These are phyloP conservation scores for Bovichtus variegatus DNA, from an alignment of 2,797 vertebrate species.

Conservation along the genomic window DNA sequence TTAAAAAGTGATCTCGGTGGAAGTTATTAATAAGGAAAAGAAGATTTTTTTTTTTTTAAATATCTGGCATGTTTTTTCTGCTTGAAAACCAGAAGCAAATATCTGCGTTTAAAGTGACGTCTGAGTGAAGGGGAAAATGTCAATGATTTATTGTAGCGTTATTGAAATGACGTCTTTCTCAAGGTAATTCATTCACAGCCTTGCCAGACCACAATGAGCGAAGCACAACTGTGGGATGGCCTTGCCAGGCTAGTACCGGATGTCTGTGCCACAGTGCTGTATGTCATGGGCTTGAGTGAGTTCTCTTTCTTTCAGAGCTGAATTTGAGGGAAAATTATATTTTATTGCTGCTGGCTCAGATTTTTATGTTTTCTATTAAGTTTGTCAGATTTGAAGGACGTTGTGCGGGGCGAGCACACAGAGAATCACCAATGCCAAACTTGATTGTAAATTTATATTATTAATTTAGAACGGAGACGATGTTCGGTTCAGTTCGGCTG, in stretches of 20 bases:
- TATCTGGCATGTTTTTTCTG: neutral
- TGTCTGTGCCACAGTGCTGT: slow-evolving; percentile 1
- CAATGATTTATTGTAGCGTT: slow-evolving; percentile 28
- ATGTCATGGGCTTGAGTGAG: slow-evolving; percentile 24
- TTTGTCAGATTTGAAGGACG: slow-evolving; percentile 28
- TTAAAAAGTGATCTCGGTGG: neutral
- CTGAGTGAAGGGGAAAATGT: slow-evolving; percentile 19
- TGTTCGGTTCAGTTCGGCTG: neutral
- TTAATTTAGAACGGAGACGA: slow-evolving; percentile 30
- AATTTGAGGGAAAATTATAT: slow-evolving; percentile 35
- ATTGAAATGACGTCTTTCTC: slow-evolving; percentile 11
- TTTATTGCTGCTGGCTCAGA: slow-evolving; percentile 26
- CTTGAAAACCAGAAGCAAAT: neutral
- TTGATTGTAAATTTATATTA: slow-evolving; percentile 35
- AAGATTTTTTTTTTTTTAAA: too few relatives aligned
- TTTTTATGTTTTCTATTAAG: slow-evolving; percentile 44
- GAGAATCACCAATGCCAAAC: slow-evolving; percentile 26
- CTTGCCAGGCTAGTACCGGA: slow-evolving; percentile 16
- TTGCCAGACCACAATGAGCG: slow-evolving; percentile 27
- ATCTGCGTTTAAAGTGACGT: slow-evolving; percentile 24
- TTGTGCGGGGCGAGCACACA: slow-evolving; percentile 6
- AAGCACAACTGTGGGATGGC: slow-evolving; percentile 17
- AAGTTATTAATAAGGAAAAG: neutral
- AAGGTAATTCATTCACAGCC: slow-evolving; percentile 33
- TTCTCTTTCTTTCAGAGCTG: slow-evolving; percentile 40